These are phyloP conservation scores for Zootermopsis nevadensis DNA, from an alignment of 2,888 invertebrate genomes.

Conservation along the genomic window DNA sequence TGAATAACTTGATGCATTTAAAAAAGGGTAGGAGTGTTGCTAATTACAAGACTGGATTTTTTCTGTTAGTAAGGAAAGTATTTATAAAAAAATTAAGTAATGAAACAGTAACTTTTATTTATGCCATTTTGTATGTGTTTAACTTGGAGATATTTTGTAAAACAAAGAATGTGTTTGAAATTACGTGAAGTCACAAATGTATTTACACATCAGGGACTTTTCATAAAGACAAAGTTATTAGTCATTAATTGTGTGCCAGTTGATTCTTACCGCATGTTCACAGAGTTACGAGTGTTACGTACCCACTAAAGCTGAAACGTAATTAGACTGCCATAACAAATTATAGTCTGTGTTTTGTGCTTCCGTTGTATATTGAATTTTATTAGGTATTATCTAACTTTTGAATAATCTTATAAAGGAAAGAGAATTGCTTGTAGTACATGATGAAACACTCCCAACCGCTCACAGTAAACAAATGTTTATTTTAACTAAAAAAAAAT, in stretches of 20 bases:
- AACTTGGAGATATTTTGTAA: not conserved
- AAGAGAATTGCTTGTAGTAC: no score
- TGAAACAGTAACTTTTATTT: no score
- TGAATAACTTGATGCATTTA: no score
- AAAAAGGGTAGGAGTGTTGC: no score
- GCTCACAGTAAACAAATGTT: no score
- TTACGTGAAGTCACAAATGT: not conserved
- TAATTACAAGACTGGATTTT: no score
- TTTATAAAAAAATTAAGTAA: no score
- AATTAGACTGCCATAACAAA: not conserved
- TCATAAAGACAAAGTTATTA: not conserved
- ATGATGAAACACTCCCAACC: no score
- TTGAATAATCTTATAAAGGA: no score
- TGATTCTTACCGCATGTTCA: not conserved
- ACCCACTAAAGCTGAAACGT: not conserved
- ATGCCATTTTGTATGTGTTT: not conserved
- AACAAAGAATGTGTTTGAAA: not conserved
- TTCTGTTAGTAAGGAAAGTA: no score
- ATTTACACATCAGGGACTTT: slow-evolving; percentile 1
- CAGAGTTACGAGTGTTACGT: not conserved
- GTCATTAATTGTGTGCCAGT: not conserved
- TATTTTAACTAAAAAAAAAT: no score
- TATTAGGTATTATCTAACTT: not conserved
- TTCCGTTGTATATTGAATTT: not conserved
- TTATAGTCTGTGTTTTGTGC: not conserved